Evolutionary conservation across 2,113 vertebrate species (phyloP).

Genomic region (Carettochelys insculpta): DNA sequence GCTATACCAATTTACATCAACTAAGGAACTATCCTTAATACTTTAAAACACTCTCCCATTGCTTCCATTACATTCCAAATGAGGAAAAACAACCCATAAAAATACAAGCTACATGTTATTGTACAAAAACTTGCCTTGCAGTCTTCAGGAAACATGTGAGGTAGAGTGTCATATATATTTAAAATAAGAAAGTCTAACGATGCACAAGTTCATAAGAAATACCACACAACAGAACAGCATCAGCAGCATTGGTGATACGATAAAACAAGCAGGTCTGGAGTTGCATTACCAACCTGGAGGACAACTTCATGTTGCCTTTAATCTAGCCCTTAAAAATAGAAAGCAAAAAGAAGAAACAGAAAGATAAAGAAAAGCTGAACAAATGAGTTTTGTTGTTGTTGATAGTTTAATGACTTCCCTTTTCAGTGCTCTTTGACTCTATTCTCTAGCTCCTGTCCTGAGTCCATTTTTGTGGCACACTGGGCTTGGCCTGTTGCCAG

Average conservation of each 20-base stretch:
- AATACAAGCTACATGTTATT: not conserved
- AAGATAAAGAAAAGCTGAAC: conserved; percentile 38
- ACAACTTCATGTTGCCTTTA: conserved; percentile 44
- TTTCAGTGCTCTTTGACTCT: conserved; percentile 73
- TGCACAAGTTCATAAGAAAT: not conserved
- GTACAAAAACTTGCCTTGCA: conserved; percentile 6
- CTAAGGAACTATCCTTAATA: not conserved
- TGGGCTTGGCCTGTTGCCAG: conserved; percentile 83
- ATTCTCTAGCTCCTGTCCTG: conserved; percentile 62
- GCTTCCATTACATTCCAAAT: conserved; percentile 17
- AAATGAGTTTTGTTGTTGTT: conserved; percentile 41
- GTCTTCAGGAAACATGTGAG: not conserved
- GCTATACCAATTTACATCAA: not conserved
- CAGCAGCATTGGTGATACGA: not conserved
- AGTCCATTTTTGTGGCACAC: conserved; percentile 44
- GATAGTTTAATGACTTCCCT: conserved; percentile 77
- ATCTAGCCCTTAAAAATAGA: conserved; percentile 52
- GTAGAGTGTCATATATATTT: not conserved
- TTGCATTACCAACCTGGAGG: conserved; percentile 43
- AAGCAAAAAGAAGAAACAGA: not conserved
- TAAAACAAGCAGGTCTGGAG: conserved; percentile 27
- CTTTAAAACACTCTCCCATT: not conserved
- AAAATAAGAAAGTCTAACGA: not conserved
- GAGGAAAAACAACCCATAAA: conserved; percentile 48
- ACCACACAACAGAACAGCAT: conserved; percentile 13